phyloP scores from a whole-genome alignment of 1,140 invertebrate species.

The Bactericera cockerelli region DNA sequence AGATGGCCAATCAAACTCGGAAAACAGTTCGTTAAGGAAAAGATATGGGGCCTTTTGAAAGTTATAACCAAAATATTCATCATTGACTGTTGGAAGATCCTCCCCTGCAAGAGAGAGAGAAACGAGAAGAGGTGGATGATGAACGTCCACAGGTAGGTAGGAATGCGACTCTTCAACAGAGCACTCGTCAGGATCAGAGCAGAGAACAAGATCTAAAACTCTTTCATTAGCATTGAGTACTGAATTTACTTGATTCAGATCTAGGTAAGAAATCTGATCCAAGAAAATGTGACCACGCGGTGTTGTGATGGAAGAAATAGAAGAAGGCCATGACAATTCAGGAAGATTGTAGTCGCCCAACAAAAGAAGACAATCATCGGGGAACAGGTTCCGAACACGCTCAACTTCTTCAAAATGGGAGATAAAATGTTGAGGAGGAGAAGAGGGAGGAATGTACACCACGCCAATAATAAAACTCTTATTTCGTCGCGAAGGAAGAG shows the following conservation, averaged over 20 bases:
- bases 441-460: background rate
- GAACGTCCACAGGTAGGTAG: background rate
- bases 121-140: background rate
- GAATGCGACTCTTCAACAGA: background rate
- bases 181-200: background rate
- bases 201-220: background rate
- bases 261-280: background rate
- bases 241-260: background rate
- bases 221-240: background rate
- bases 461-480: background rate
- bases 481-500: background rate
- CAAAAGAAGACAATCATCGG: background rate
- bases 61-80: background rate
- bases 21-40: background rate
- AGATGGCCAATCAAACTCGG: constrained; percentile 1
- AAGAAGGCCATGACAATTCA: background rate
- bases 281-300: background rate
- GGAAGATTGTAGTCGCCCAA: constrained; percentile 1
- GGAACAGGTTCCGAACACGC: background rate
- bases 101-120: background rate
- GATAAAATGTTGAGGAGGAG: background rate
- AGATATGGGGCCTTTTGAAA: background rate
- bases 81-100: background rate
- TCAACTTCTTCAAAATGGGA: background rate
- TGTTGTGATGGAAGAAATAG: background rate